phyloP scores from a whole-genome alignment of 2,888 invertebrate genomes.

The Scotopteryx bipunctaria region DNA sequence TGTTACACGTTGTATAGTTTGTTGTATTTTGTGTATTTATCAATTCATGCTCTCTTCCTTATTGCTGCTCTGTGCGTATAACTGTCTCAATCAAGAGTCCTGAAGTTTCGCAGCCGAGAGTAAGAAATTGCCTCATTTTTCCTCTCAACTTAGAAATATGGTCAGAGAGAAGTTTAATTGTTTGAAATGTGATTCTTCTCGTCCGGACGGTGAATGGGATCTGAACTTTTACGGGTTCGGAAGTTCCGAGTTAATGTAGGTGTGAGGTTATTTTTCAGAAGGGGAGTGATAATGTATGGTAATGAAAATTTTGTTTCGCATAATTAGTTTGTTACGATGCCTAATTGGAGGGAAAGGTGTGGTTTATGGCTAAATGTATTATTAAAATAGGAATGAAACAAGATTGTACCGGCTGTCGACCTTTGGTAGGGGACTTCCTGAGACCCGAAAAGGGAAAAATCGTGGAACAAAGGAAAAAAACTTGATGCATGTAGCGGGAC shows the following conservation, averaged over 20 bases:
- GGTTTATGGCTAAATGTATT: too few relatives aligned
- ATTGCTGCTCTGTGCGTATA: constrained; percentile 21
- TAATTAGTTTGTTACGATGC: not conserved
- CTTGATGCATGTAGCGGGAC: too few relatives aligned
- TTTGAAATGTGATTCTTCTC: constrained; percentile 52
- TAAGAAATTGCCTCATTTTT: constrained; percentile 45
- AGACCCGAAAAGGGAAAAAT: too few relatives aligned
- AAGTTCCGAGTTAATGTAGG: constrained; percentile 9
- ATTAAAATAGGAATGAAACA: too few relatives aligned
- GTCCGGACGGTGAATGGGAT: constrained; percentile 27
- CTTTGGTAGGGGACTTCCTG: too few relatives aligned
- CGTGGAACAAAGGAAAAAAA: too few relatives aligned
- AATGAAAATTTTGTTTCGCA: not conserved
- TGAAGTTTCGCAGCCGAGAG: constrained; percentile 37
- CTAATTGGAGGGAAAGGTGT: not conserved
- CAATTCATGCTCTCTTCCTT: not conserved
- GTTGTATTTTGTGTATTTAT: too few relatives aligned
- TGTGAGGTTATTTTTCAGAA: constrained; percentile 1
- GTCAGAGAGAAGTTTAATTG: constrained; percentile 53
- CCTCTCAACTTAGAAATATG: constrained; percentile 37
- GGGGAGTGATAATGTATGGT: not conserved
- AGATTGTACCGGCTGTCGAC: too few relatives aligned
- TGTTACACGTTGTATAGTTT: too few relatives aligned
- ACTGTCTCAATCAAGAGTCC: constrained; percentile 43
- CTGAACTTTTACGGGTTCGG: constrained; percentile 26